These are phyloP conservation scores for Mycteria americana DNA, from an alignment of 2,797 vertebrate genomes.

Conservation along the genomic window DNA sequence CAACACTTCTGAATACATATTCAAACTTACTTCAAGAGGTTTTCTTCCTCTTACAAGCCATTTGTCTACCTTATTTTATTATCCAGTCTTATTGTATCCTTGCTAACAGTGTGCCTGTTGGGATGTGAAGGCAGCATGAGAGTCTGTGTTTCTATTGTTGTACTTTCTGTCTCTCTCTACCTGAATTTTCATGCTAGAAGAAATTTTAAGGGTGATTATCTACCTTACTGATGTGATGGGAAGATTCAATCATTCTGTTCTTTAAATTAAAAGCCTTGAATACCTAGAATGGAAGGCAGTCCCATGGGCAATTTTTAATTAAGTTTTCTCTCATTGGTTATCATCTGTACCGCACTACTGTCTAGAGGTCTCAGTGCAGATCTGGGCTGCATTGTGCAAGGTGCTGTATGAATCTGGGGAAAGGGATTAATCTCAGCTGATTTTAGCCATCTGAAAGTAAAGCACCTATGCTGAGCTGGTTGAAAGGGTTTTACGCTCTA, in stretches of 20 bases:
- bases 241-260: conserved; percentile 15
- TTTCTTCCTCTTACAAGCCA: background rate
- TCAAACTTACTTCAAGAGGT: background rate
- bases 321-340: conserved; percentile 4
- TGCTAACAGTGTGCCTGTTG: background rate
- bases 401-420: background rate
- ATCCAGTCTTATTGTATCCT: background rate
- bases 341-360: background rate
- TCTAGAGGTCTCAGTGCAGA: background rate
- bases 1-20: background rate
- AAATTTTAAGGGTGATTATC: conserved; percentile 39
- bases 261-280: conserved; percentile 24
- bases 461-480: background rate
- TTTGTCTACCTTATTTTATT: background rate
- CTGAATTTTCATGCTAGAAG: conserved; percentile 11
- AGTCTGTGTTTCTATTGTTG: background rate
- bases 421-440: background rate
- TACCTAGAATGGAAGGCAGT: background rate
- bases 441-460: background rate
- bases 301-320: conserved; percentile 20
- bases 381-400: background rate
- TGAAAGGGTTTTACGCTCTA: background rate
- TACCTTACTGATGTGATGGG: background rate
- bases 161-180: background rate
- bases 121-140: background rate